These are phyloP conservation scores for Aplysia californica DNA, from an alignment of 1,140 invertebrate genomes.

Conservation along the genomic window DNA sequence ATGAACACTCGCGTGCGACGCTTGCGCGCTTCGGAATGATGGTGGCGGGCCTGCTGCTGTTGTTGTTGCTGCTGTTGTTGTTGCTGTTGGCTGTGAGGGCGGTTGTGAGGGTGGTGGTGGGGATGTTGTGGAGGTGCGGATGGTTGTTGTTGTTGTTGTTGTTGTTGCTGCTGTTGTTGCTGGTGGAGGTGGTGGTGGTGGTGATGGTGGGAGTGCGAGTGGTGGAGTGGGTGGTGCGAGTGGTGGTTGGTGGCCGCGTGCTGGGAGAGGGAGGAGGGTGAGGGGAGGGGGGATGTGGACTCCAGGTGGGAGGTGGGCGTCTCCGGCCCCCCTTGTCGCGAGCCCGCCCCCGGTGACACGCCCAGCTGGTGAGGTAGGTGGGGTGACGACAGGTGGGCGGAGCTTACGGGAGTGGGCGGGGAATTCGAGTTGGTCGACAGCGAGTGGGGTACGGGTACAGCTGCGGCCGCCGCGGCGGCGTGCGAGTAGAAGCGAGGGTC, in stretches of 20 bases:
- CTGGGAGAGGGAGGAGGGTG: constrained; percentile 10
- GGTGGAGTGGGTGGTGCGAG: constrained; percentile 27
- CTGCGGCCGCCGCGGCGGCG: constrained; percentile 39
- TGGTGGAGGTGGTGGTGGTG: not conserved
- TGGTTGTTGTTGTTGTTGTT: no score
- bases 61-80: constrained; percentile 39
- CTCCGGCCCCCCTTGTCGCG: no score
- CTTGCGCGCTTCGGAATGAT: constrained; percentile 67
- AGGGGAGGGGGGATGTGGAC: constrained; percentile 22
- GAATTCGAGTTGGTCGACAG: no score
- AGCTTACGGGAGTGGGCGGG: constrained; percentile 27
- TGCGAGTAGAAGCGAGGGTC: constrained; percentile 57
- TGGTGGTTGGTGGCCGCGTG: no score
- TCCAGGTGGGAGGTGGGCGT: constrained; percentile 11
- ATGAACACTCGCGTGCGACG: constrained; percentile 98
- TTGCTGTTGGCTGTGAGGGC: no score
- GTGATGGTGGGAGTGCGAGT: constrained; percentile 13
- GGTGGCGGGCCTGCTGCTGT: constrained; percentile 24
- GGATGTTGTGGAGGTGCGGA: not conserved
- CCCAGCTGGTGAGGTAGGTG: constrained; percentile 25
- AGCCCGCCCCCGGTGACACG: no score
- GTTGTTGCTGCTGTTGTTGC: no score
- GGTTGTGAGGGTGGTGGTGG: constrained; percentile 27
- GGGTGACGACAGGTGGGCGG: constrained; percentile 28
- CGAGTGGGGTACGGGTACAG: no score